Evolutionary conservation across 2,113 vertebrate genomes (phyloP), one percentile per base, ranked within the genome.

Genomic region (Lamprotornis superbus): DNA sequence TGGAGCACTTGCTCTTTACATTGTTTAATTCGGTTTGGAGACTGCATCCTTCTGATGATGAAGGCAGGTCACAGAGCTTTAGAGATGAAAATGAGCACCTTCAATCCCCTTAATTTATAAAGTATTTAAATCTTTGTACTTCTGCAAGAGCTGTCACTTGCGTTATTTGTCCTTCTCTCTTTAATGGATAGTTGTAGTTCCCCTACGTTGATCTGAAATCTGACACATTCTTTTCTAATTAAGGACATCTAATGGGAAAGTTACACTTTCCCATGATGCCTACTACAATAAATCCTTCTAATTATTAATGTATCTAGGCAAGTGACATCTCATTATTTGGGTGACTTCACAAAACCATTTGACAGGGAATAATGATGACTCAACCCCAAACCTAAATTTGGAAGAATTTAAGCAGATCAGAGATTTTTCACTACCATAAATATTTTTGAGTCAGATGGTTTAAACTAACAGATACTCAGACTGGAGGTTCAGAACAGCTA

Each of bases 311-410:
- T 76, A 75, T 93, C 94, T 83, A 82, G 59, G 82, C 39, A 91
- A 94, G 91, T 94, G 95, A 96, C 95, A 96, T 97, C 95, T 94
- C 93, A 93, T 97, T 97, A 97, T 83, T 87, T 61, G 49, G 67
- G 96, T 74, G 57, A 81, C 93, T 97, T 96, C 93, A 95, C 93
- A 96, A 98, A 94, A 94, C 53, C 94, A 91, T 87, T 57, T 96
- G 97, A 95, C 94, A 96, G 83, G 59, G 79, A 75, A 61, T 92
- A 75, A 82, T 33, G 87, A 95, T 94, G 83, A 96, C 63, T 97
- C 94, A 92, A 95, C n/a, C 68, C 83, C 23, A 35, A 71, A 84
- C n/a, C 31, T 64, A 92, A 96, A 88, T 86, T 74, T 75, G 56
- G 85, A 88, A 74, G 79, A 90, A 69, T 27, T 91, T 80, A 90